Evolutionary conservation across 2,888 invertebrate genomes (phyloP).

Genomic region (Bugula neritina): DNA sequence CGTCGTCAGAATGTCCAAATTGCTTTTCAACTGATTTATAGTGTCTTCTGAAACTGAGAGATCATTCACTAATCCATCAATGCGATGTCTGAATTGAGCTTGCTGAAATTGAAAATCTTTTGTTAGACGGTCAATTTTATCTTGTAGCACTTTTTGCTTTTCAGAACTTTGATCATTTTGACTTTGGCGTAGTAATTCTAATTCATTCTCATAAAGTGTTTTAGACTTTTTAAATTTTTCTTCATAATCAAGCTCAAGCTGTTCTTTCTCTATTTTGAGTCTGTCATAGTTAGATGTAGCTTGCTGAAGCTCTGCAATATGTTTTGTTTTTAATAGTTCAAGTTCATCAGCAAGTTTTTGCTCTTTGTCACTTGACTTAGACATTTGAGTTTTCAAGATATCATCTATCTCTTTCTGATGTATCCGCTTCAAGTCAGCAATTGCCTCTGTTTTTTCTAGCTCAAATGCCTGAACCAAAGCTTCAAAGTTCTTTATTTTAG

Average conservation of each 20-base stretch:
- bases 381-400: constrained; percentile 35
- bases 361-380: constrained; percentile 39
- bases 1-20: constrained; percentile 35
- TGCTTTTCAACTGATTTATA: constrained; percentile 36
- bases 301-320: constrained; percentile 27
- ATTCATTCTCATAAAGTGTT: constrained; percentile 49
- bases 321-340: constrained; percentile 32
- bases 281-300: neutral
- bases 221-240: constrained; percentile 46
- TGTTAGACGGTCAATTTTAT: constrained; percentile 41
- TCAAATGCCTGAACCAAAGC: constrained; percentile 38
- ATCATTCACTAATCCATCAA: constrained; percentile 42
- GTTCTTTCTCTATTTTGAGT: constrained; percentile 27
- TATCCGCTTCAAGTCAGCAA: constrained; percentile 38
- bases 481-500: constrained; percentile 41
- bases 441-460: constrained; percentile 37
- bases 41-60: constrained; percentile 43
- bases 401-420: constrained; percentile 43
- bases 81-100: constrained; percentile 38
- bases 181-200: constrained; percentile 39
- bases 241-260: constrained; percentile 44
- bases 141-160: constrained; percentile 35
- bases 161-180: constrained; percentile 37
- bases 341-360: constrained; percentile 39
- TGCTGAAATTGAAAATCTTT: constrained; percentile 41